Base-by-base conservation (phyloP, 2,888 invertebrate species). In the Caenorhabditis drosophilae region DNA sequence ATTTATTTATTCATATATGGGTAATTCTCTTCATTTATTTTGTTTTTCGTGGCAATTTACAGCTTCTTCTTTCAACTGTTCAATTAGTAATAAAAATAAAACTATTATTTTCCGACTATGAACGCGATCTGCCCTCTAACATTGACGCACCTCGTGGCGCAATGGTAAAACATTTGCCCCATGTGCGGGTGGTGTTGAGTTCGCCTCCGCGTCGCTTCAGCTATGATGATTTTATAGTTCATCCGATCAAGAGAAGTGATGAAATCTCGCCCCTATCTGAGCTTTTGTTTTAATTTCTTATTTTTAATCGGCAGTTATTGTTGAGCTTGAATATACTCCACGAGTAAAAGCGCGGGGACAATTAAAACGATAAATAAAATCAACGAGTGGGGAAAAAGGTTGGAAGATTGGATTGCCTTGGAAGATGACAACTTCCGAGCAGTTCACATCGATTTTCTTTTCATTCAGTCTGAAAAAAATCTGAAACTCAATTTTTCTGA, bases 181-280 rank as follows among this genome's bases (percentile, higher is more conserved):
- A 9, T 41, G 27, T 23, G 16, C 35, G 51, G 25, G 3, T 16
- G 12, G 36, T 18, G 34, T 25, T 26, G 26, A 25, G 59, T 60
- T 60, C 56, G 42, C 26, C 18, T 20, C 27, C 40, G n/a, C 27
- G 51, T n/a, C n/a, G n/a, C n/a, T n/a, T n/a, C n/a, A 66, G 66
- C 66, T 7, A 27, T 66, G 60, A 66, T 56, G 66, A 66, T 52
- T 44, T 60, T 60, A 66, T 60, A 60, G 66, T 66, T 66, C 66
- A 66, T 55, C 66, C 52, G 42, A 56, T 42, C 56, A 42, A 16
- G 34, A 20, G 60, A 38, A 38, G 25, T 59, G 66, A 66, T 60
- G 66, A 66, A 63, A 60, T 66, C 56, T 60, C 60, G 66, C 60
- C 60, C 60, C 60, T 66, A 66, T 60, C 66, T 51, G 66, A 60